A percentile compares a stretch with the other conserved stretches of the same genome.
Evolutionary conservation across 2,113 vertebrate species (phyloP).

Genomic region (Pogonocichla stellata): DNA sequence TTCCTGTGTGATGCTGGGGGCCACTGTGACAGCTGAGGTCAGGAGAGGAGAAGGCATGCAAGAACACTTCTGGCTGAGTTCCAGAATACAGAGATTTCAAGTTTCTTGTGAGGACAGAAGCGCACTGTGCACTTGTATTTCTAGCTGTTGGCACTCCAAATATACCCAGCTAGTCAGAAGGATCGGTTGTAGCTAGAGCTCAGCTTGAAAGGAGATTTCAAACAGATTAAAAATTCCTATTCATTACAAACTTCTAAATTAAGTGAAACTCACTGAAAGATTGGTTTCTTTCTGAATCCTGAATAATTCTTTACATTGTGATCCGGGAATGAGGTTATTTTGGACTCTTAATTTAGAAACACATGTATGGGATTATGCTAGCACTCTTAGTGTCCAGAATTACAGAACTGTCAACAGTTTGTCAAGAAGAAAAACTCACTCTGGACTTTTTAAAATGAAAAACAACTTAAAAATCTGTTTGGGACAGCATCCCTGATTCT

Average conservation of each 20-base stretch:
- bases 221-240: not conserved
- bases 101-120: constrained; percentile 28
- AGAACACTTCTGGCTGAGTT: not conserved
- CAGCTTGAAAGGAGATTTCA: not conserved
- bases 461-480: not conserved
- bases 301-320: not conserved
- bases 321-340: not conserved
- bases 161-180: not conserved
- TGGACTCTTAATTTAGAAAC: not conserved
- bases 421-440: not conserved
- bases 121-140: constrained; percentile 17
- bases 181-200: not conserved
- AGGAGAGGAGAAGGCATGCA: not conserved
- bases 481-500: not conserved
- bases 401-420: not conserved
- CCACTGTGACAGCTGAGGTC: not conserved
- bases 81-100: not conserved
- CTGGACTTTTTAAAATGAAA: not conserved
- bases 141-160: not conserved
- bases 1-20: not conserved
- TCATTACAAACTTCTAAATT: not conserved
- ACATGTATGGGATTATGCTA: not conserved
- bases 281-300: not conserved
- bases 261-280: constrained; percentile 1
- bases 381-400: not conserved